Evolutionary conservation across 1,140 invertebrate species (phyloP).

Genomic region (Acromyrmex charruanus): DNA sequence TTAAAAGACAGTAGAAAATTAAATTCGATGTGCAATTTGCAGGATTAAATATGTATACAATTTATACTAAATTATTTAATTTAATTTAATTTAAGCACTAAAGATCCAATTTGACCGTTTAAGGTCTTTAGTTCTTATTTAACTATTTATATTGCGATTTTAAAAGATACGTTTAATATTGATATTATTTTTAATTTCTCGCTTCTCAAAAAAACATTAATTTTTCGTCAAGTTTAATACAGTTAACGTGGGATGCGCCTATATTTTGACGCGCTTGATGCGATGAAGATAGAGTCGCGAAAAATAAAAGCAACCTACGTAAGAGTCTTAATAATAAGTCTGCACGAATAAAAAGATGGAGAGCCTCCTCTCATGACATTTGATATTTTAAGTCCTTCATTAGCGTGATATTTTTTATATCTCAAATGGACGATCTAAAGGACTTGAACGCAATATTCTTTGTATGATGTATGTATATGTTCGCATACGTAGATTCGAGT

Average conservation of each 20-base stretch:
- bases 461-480: slow-evolving; percentile 9
- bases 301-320: slow-evolving; percentile 13
- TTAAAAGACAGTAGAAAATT: too few species aligned
- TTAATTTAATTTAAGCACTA: too few species aligned
- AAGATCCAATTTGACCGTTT: too few species aligned
- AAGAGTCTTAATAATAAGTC: slow-evolving; percentile 10
- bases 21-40: too few species aligned
- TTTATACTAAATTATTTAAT: too few species aligned
- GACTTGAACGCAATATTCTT: neutral
- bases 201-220: neutral
- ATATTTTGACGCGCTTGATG: neutral
- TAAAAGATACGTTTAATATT: too few species aligned
- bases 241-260: neutral
- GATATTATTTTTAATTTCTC: neutral
- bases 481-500: neutral
- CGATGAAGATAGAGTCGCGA: neutral
- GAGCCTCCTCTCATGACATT: neutral
- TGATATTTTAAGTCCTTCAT: slow-evolving; percentile 33
- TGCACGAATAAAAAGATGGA: neutral
- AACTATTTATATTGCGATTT: too few species aligned
- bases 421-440: neutral
- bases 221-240: neutral
- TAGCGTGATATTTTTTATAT: slow-evolving; percentile 12
- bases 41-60: too few species aligned
- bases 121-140: too few species aligned